Conservation (phyloP, 2,888 invertebrate species). For the Leptinotarsa tumamoca region DNA sequence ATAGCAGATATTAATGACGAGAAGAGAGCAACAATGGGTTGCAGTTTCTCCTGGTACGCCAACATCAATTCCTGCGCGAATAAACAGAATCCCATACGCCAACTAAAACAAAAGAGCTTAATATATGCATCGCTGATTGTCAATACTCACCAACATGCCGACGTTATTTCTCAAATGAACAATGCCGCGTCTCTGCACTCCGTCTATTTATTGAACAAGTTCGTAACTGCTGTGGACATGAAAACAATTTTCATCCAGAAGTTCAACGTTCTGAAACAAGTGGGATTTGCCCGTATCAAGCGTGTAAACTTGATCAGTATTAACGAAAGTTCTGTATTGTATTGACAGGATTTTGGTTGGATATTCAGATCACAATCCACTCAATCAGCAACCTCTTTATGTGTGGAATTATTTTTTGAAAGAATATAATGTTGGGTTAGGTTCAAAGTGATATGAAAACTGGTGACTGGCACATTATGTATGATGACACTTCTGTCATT, state of each 20-base stretch:
- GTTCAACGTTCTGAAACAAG: slow-evolving; percentile 27
- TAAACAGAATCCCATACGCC: not conserved
- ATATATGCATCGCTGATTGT: slow-evolving; percentile 16
- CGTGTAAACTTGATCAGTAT: slow-evolving; percentile 10
- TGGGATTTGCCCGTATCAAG: slow-evolving; percentile 21
- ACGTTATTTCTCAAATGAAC: slow-evolving; percentile 22
- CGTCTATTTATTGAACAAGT: slow-evolving; percentile 21
- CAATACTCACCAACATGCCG: not conserved
- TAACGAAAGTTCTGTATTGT: not conserved
- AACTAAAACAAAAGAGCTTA: not conserved
- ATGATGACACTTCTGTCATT: too few species aligned
- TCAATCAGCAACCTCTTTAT: too few species aligned
- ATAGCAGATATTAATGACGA: not conserved
- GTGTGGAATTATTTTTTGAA: too few species aligned
- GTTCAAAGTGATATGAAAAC: too few species aligned
- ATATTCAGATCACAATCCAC: not conserved
- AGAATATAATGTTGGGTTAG: too few species aligned
- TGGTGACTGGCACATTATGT: too few species aligned
- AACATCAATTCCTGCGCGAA: not conserved
- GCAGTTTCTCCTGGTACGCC: not conserved
- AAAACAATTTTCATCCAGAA: slow-evolving; percentile 34
- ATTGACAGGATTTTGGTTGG: not conserved
- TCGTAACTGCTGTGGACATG: slow-evolving; percentile 19
- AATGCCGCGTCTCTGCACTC: slow-evolving; percentile 2
- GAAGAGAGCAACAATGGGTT: not conserved